Conservation (phyloP, 2,797 vertebrate genomes). For the Arremon aurantiirostris region DNA sequence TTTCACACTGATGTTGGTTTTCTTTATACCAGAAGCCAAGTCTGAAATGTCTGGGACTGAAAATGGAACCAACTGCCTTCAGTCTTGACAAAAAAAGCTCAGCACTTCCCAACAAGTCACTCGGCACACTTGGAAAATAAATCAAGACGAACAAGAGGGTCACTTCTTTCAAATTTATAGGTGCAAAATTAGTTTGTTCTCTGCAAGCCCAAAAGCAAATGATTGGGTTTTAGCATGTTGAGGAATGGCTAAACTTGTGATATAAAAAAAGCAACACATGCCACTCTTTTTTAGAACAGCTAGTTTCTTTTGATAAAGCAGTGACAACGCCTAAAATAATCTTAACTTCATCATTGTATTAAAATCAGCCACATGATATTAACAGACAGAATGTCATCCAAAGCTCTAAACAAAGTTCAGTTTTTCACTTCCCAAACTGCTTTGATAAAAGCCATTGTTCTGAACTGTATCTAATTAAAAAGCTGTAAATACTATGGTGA, state of each 20-base stretch:
- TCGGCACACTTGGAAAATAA: background rate
- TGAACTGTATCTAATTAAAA: conserved; percentile 66
- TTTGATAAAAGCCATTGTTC: conserved; percentile 61
- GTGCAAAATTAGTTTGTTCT: background rate
- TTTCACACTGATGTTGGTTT: background rate
- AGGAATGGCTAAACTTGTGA: background rate
- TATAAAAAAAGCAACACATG: background rate
- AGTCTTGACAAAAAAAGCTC: background rate
- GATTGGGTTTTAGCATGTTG: background rate
- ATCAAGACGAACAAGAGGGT: background rate
- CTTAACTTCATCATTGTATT: conserved; percentile 20
- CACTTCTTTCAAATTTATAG: background rate
- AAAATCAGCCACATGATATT: conserved; percentile 36
- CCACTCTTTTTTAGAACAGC: background rate
- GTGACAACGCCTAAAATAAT: conserved; percentile 13
- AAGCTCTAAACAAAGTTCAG: conserved; percentile 51
- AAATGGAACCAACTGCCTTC: conserved; percentile 34
- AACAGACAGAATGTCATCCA: conserved; percentile 46
- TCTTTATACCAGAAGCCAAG: conserved; percentile 34
- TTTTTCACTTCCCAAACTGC: conserved; percentile 44
- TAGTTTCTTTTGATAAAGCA: conserved; percentile 20
- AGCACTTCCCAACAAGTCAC: conserved; percentile 2
- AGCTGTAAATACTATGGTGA: conserved; percentile 52
- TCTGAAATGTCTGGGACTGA: conserved; percentile 21
- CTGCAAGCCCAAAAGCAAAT: background rate